Evolutionary conservation across 1,140 invertebrate species (phyloP).

Genomic region (Drosophila nigromelanica): DNA sequence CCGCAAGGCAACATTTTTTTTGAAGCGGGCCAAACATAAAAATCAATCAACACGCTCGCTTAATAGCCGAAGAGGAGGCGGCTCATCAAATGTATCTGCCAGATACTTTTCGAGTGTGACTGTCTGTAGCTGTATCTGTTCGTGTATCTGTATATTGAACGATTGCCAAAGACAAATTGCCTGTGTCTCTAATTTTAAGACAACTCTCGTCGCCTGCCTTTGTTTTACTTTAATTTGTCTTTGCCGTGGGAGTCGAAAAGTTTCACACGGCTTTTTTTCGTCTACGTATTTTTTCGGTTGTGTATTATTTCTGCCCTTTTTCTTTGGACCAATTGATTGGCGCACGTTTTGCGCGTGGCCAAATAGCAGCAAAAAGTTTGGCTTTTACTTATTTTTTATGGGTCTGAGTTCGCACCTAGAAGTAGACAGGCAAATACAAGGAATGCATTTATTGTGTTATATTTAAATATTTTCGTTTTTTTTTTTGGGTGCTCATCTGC

Average conservation of each 20-base stretch:
- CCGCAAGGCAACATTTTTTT: constrained; percentile 45
- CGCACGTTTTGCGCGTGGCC: constrained; percentile 77
- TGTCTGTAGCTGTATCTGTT: constrained; percentile 17
- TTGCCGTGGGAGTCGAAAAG: constrained; percentile 72
- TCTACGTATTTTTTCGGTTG: constrained; percentile 14
- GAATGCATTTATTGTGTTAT: constrained; percentile 47
- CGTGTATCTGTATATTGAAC: constrained; percentile 32
- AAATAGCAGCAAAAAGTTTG: constrained; percentile 25
- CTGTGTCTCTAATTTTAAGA: constrained; percentile 80
- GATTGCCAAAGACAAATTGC: constrained; percentile 80
- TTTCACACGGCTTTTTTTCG: constrained; percentile 66
- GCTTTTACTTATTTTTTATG: constrained; percentile 12
- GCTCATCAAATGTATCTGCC: constrained; percentile 70
- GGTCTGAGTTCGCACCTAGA: constrained; percentile 12
- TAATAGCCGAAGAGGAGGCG: constrained; percentile 50
- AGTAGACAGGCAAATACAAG: constrained; percentile 15
- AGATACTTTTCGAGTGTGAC: constrained; percentile 53
- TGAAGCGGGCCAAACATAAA: constrained; percentile 57
- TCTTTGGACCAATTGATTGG: constrained; percentile 68
- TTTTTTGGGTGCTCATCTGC: constrained; percentile 26
- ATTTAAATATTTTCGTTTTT: constrained; percentile 21
- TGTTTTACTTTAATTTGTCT: constrained; percentile 70
- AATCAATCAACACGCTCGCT: constrained; percentile 78
- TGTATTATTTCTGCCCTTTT: constrained; percentile 12
- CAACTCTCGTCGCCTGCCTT: constrained; percentile 42